Base-by-base conservation (phyloP, 2,113 vertebrate genomes). In the Nyctereutes procyonoides region DNA sequence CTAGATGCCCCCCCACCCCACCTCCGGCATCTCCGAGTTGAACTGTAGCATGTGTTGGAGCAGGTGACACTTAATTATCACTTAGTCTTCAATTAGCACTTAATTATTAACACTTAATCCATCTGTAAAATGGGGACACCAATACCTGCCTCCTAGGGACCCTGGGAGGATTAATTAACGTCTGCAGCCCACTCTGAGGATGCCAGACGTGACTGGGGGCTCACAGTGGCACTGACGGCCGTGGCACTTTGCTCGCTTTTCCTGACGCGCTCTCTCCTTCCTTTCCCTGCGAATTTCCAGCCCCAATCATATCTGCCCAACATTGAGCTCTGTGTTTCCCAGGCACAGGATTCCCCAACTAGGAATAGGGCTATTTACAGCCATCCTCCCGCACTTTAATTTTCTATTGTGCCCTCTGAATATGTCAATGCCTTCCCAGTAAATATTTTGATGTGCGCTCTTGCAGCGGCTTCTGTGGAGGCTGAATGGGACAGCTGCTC, bases 391-490 rank as follows among this genome's bases (percentile, higher is more conserved):
- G 95, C 95, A 98, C 97, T 98, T 98, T 98, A 99, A 99, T 99
- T 99, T 98, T 98, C 81, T 76, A 98, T 98, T 99, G 98, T 98
- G 96, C 97, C 98, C 97, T 98, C 97, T 98, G 98, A 99, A 98
- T 98, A 97, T 98, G 30, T 98, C 98, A 98, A 93, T 84, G 96
- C 97, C 98, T 99, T 98, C 97, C 98, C 97, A 98, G 98, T 98
- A 99, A 99, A 99, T 99, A 99, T 99, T 99, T 98, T 98, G 98
- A 99, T 99, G 97, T 97, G 98, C 20, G 86, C 97, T 98, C 97
- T 69, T 94, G 95, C 92, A 96, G 94, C 93, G 24, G 96, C 94
- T 98, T 97, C 97, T 95, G 96, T 98, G 98, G 96, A 97, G 97
- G 97, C 98, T 94, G 3, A 98, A 97, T 96, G 98, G 98, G 98